A percentile compares a stretch with the other conserved stretches of the same genome.
Conservation (phyloP, 2,797 vertebrate genomes). For the Aulostomus chinensis region DNA sequence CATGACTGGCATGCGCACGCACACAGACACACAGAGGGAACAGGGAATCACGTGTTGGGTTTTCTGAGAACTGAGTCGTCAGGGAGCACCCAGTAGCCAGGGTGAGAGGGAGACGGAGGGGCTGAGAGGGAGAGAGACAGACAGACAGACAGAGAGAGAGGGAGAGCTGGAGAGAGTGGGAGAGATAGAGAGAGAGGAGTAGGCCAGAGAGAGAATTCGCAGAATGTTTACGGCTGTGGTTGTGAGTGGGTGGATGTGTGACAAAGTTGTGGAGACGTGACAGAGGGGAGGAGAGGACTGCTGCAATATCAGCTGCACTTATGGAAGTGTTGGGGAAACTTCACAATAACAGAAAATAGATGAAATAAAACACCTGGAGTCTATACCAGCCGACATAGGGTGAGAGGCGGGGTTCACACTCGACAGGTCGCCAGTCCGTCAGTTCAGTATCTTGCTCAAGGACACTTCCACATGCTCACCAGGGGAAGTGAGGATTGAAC, state of each 20-base stretch:
- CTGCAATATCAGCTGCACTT: too few relatives aligned
- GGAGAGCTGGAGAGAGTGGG: too few relatives aligned
- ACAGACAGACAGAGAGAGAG: constrained; percentile 3
- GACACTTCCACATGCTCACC: too few relatives aligned
- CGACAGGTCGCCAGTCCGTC: too few relatives aligned
- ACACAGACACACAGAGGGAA: constrained; percentile 15
- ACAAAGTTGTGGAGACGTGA: constrained; percentile 3
- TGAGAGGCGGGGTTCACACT: too few relatives aligned
- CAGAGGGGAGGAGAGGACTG: background rate
- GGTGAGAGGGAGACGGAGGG: background rate
- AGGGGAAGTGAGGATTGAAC: too few relatives aligned
- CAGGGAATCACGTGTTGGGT: constrained; percentile 51
- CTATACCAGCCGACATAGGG: too few relatives aligned
- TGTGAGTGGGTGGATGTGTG: background rate
- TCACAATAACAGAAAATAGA: too few relatives aligned
- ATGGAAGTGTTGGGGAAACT: too few relatives aligned
- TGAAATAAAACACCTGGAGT: too few relatives aligned
- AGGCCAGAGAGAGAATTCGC: constrained; percentile 5
- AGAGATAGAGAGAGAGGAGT: background rate
- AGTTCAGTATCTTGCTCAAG: too few relatives aligned
- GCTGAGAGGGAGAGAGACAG: background rate
- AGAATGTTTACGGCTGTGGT: constrained; percentile 14
- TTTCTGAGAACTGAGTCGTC: constrained; percentile 64
- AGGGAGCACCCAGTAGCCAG: constrained; percentile 30
- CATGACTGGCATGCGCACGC: constrained; percentile 2